Base-by-base conservation (phyloP, 2,888 invertebrate genomes). In the Calephelis perditalis region DNA sequence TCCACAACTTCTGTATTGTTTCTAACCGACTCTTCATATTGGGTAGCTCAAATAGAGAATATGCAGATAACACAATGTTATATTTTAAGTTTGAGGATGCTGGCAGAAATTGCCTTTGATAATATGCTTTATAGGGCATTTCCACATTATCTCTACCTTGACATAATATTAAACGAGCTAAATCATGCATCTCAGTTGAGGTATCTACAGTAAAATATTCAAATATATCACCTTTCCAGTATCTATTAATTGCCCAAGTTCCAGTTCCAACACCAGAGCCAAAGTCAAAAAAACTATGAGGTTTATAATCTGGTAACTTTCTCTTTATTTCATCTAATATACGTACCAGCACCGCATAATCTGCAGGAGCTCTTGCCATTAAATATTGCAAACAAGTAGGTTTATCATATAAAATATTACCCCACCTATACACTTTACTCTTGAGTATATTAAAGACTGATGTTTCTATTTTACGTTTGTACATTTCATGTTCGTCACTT, bases 251-350 rank as follows among this genome's bases (percentile, higher is more conserved):
- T 0, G 96, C 98, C 98, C 98, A 98, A 60, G 94, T 93, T 0
- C 94, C 96, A 0, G 96, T 95, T 0, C 98, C 98, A 5, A 96
- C 85, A 0, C 99, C 99, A 6, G 98, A 96, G 0, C 98, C 99
- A 81, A 96, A 97, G 85, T 99, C 98, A 70, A 98, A 95, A 68
- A 97, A 92, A 63, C 94, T 93, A 62, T 92, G 86, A 0, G 98
- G 98, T 62, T 89, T 88, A 77, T 96, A 98, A 15, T 92, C 79
- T 0, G 91, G 88, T 76, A 95, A 91, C 59, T 93, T 88, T 47
- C 76, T 76, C 58, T 85, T 84, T 60, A 98, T 95, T 88, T 98
- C 97, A 54, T 92, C 87, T 49, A 98, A 92, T 58, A 97, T 92
- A 72, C 92, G 92, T 46, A 89, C 74, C 46, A 97, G 74, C 4